Percentiles rank a stretch among this genome's conserved stretches.
Conservation (phyloP, 2,888 invertebrate genomes). For the Callyntrura sp. region DNA sequence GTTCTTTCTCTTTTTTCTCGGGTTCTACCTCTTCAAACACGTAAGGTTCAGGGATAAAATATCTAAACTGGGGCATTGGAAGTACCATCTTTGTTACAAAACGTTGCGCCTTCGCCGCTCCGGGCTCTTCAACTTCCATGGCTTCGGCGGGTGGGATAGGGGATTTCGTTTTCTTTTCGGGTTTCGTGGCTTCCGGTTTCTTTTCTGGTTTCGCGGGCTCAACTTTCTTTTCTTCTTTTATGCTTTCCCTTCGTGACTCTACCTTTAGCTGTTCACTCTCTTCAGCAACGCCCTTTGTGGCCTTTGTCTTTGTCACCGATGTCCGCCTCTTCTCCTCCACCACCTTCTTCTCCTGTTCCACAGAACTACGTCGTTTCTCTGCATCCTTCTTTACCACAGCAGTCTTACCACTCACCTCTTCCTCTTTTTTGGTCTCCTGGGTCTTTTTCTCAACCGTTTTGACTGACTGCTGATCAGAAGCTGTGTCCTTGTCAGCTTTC, state of each 20-base stretch:
- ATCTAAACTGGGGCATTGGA: background rate
- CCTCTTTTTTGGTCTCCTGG: constrained; percentile 85
- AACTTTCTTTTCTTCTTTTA: constrained; percentile 16
- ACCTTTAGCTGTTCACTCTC: background rate
- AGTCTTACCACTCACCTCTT: constrained; percentile 79
- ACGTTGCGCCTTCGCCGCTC: background rate
- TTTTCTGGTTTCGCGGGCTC: background rate
- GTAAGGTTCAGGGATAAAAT: constrained; percentile 89
- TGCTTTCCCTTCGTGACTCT: constrained; percentile 35
- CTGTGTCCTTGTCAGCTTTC: constrained; percentile 75
- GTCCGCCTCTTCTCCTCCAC: constrained; percentile 59
- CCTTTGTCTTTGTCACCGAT: constrained; percentile 15
- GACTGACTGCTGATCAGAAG: constrained; percentile 70
- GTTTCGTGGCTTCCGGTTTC: background rate
- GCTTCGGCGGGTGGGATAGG: constrained; percentile 54
- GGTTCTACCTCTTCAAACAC: constrained; percentile 78
- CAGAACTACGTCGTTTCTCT: constrained; percentile 41
- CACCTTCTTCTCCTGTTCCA: constrained; percentile 55
- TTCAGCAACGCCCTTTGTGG: constrained; percentile 13
- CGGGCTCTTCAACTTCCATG: constrained; percentile 65
- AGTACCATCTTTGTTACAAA: background rate
- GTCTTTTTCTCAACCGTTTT: constrained; percentile 58
- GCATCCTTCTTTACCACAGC: constrained; percentile 61
- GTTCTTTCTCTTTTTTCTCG: background rate
- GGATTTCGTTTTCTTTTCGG: constrained; percentile 8